Base-by-base conservation (phyloP, 1,140 invertebrate genomes). In the Trachymyrmex cornetzi region DNA sequence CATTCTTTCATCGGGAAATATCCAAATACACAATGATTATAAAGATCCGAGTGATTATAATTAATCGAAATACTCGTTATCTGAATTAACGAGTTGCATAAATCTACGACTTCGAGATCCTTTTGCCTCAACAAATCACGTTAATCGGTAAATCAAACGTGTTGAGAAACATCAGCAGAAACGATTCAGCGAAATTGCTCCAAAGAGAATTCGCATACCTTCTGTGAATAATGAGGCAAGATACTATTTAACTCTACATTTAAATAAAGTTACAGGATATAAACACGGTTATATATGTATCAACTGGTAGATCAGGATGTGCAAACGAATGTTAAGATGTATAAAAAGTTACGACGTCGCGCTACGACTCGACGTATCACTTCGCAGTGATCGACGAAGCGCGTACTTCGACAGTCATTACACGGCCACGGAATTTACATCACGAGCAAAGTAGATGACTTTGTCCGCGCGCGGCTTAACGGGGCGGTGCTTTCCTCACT, bases 401-500 rank as follows among this genome's bases (percentile, higher is more conserved):
- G 48, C 69, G 30, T 74, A 74, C 67, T 30, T 59, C 2, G 55
- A 82, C 69, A 61, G 69, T 75, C 80, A 75, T 84, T 84, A 84
- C 69, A 84, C 80, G 80, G 24, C 55, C 38, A 50, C 16, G 80
- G 80, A 84, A 84, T 84, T 84, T 84, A 75, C 80, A 84, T 63
- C 50, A 74, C 80, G 59, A 82, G 80, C 69, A 61, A 74, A 57
- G 24, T 3, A 12, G 53, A 63, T n/a, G 57, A 75, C 55, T 84
- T 84, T 84, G 55, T 84, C 69, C 55, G 69, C 55, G 24, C 34
- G 66, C 66, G 50, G 24, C 38, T 77, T 77, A 64, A 63, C 75
- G 38, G 19, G 59, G 53, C 69, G 55, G 24, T 57, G 22, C 55
- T 84, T 84, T 75, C 48, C 80, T 24, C 80, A 69, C 69, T 27